Percentiles rank a stretch among this genome's conserved stretches.
Evolutionary conservation across 37 sponge, comb jelly and placozoan species (phyloP).

Genomic region (Dysidea cf. avara): DNA sequence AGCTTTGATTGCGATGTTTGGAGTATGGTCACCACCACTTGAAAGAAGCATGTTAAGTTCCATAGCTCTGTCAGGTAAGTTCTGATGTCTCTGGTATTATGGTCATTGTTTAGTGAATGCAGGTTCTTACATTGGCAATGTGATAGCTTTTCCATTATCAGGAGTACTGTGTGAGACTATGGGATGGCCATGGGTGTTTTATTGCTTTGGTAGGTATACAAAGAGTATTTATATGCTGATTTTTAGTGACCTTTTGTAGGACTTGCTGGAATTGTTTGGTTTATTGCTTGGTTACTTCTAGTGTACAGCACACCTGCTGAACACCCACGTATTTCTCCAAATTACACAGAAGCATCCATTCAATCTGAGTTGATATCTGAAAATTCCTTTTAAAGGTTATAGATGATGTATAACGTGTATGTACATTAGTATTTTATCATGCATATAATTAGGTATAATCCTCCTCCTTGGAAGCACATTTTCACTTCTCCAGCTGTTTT

Average conservation of each 20-base stretch:
- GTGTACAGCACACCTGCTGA: constrained; percentile 57
- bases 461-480: constrained; percentile 66
- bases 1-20: constrained; percentile 87
- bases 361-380: too few relatives aligned
- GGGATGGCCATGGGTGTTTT: constrained; percentile 95
- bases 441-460: not conserved
- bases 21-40: constrained; percentile 87
- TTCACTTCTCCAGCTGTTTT: constrained; percentile 79
- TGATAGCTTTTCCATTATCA: constrained; percentile 84
- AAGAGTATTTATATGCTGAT: too few relatives aligned
- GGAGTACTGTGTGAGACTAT: constrained; percentile 75
- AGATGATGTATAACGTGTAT: too few relatives aligned
- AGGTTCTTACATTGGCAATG: constrained; percentile 79
- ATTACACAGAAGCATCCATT: constrained; percentile 65
- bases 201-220: constrained; percentile 83
- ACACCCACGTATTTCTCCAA: constrained; percentile 70
- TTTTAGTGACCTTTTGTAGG: too few relatives aligned
- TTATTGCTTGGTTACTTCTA: constrained; percentile 73
- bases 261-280: constrained; percentile 81
- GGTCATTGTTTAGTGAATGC: too few relatives aligned
- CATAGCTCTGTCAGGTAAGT: constrained; percentile 73
- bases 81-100: too few relatives aligned
- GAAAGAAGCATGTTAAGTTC: constrained; percentile 79
- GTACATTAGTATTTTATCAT: too few relatives aligned
- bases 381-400: too few relatives aligned